Base-by-base conservation (phyloP, 2,888 invertebrate species). In the Dromius quadrimaculatus region DNA sequence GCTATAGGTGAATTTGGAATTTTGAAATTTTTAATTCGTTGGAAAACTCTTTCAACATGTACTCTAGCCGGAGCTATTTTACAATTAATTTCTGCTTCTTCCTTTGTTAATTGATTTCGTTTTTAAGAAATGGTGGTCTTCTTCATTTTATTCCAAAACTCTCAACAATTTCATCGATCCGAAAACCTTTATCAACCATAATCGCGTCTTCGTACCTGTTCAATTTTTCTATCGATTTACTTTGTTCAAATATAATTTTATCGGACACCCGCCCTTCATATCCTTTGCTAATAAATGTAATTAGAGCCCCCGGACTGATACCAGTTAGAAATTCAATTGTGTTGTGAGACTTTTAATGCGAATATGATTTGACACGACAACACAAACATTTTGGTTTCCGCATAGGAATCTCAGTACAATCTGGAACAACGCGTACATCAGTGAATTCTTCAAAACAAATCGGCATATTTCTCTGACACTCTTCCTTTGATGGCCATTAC, bases 111-210 rank as follows among this genome's bases (percentile, higher is more conserved):
- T n/a, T n/a, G n/a, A 11, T 15, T 2, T n/a, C n/a, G n/a, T n/a
- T n/a, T n/a, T n/a, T n/a, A n/a, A n/a, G n/a, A n/a, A n/a, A n/a
- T n/a, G n/a, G n/a, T n/a, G n/a, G n/a, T 5, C 41, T 6, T 15
- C 13, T 15, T 11, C 13, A 8, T 41, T 11, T 41, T 15, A 41
- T 41, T 11, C 41, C 41, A 15, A 15, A 41, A 41, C 17, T 13
- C 28, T 19, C 36, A 61, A 75, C 76, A 17, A 74, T 43, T 54
- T 76, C 65, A 32, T 76, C 75, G 23, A 77, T 74, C 2, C 72
- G 65, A 69, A 77, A 78, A 8, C 75, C 77, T 70, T 76, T 77
- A 22, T 76, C 75, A 1, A 76, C 73, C 76, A 77, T 77, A 3
- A 78, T 41, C 13, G 74, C 73, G 66, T 76, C 74, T 23, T 62